These are phyloP conservation scores for Myotis vivesi DNA, from an alignment of 2,797 vertebrate genomes.

Conservation along the genomic window DNA sequence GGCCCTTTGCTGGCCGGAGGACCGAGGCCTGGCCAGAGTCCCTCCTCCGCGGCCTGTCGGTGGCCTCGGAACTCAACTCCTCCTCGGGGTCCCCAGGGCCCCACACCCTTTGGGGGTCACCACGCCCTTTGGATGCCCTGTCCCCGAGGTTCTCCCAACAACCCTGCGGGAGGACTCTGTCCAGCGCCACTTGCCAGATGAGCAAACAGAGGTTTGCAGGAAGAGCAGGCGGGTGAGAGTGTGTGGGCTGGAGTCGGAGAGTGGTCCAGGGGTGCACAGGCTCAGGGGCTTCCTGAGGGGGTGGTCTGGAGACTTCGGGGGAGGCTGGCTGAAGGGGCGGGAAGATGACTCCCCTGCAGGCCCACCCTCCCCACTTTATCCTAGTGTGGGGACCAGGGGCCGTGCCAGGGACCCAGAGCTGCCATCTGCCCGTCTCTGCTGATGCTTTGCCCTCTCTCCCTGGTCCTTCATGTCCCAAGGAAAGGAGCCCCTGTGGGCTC, in stretches of 20 bases:
- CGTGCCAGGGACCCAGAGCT: too few relatives aligned
- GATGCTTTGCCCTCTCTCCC: neutral
- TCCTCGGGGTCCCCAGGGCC: neutral
- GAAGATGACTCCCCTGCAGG: neutral
- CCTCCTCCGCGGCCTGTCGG: neutral
- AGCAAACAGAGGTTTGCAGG: neutral
- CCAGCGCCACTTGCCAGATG: neutral
- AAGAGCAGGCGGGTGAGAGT: neutral
- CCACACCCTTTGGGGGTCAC: neutral
- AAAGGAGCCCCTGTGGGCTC: neutral
- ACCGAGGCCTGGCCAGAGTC: conserved; percentile 86
- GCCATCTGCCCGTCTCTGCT: neutral
- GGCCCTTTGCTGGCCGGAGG: conserved; percentile 83
- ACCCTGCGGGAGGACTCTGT: neutral
- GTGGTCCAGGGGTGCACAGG: neutral
- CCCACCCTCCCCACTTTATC: neutral
- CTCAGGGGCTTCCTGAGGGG: neutral
- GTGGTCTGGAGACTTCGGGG: neutral
- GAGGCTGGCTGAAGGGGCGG: neutral
- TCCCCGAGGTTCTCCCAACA: neutral
- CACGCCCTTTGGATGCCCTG: neutral
- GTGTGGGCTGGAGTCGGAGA: neutral
- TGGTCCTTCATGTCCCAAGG: neutral
- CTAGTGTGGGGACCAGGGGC: neutral
- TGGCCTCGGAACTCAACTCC: neutral